Conservation (phyloP, 2,113 vertebrate genomes). For the Clinocottus analis region DNA sequence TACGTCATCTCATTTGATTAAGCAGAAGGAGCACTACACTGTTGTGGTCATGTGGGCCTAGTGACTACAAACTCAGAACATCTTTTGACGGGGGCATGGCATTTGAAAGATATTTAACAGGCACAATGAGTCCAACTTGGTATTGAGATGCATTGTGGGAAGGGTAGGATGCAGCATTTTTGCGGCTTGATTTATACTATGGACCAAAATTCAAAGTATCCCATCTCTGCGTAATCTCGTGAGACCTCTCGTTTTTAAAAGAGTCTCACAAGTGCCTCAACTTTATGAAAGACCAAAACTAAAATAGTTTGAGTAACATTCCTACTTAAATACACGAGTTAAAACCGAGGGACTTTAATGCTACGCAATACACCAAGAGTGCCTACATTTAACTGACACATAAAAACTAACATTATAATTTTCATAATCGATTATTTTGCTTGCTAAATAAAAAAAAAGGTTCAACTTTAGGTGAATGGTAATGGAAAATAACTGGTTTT, state of each 20-base stretch:
- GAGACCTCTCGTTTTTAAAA: background rate
- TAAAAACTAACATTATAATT: background rate
- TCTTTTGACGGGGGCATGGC: background rate
- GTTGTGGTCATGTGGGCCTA: background rate
- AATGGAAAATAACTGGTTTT: background rate
- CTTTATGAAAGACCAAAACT: background rate
- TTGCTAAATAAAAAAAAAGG: background rate
- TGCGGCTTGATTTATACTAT: too few species aligned
- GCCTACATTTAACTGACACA: too few species aligned
- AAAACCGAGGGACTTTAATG: background rate
- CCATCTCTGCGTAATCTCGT: background rate
- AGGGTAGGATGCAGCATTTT: background rate
- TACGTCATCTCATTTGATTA: background rate
- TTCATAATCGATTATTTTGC: background rate
- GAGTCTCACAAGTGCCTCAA: background rate
- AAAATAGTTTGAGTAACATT: background rate
- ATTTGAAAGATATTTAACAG: slow-evolving; percentile 9
- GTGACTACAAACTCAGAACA: background rate
- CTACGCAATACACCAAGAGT: background rate
- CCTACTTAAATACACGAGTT: background rate
- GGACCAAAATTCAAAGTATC: background rate
- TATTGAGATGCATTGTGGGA: background rate
- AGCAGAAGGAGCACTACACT: background rate
- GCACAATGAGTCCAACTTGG: background rate
- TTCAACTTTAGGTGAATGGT: too few species aligned